Evolutionary conservation across 37 sponge, comb jelly and placozoan species (phyloP), one percentile per base, ranked within the genome.

Genomic region (Hexactinellida sp.): DNA sequence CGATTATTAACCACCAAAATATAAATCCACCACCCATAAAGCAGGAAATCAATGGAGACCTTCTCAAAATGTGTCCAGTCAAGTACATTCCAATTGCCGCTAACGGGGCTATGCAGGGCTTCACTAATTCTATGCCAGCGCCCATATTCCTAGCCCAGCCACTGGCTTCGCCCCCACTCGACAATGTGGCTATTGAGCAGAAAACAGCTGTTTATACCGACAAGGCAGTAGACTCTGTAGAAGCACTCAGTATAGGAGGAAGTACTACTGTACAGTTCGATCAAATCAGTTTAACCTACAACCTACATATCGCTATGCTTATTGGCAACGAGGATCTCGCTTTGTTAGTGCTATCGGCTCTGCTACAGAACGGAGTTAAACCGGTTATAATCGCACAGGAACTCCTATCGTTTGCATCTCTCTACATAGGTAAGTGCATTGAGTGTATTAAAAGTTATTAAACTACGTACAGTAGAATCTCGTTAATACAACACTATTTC

Each of bases 11-110:
- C 16, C n/a, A n/a, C n/a, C 52, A 47, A 28, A 63, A 63, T 3
- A 3, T 63, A 23, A 63, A 63, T 63, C 25, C 13, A 10, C 76
- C 3, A 63, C 21, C 76, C 5, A 7, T n/a, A 3, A 63, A 63
- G 76, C 76, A 63, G 76, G 76, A 63, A 63, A 63, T 63, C 3
- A 63, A 63, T 63, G 76, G 76, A 63, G 76, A 63, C 13, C 28
- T n/a, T 23, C 30, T n/a, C 5, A 63, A 63, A 28, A 23, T 63
- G 76, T 10, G 21, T 63, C 76, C 76, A 21, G 21, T 63, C 3
- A 63, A 63, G 13, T 63, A 63, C 30, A 63, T 63, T n/a, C 76
- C 76, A 7, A 63, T 63, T 63, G 13, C 76, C 3, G 13, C 76
- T n/a, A 63, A 63, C 13, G 76, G 76, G 13, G 30, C 32, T 21